These are phyloP conservation scores for Rhabdornis inornatus DNA, from an alignment of 2,113 vertebrate genomes.

Conservation along the genomic window DNA sequence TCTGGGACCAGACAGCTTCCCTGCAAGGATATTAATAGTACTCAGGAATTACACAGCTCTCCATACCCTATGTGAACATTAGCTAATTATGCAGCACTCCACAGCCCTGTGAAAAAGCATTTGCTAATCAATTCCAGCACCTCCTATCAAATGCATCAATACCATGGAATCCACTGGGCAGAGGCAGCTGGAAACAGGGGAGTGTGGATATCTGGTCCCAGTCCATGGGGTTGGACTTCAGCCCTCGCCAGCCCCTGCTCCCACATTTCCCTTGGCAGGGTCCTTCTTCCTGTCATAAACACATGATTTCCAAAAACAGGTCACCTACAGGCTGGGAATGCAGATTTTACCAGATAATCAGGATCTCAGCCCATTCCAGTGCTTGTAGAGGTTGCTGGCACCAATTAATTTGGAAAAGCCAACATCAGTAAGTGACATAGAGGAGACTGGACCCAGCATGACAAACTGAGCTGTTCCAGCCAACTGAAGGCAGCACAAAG, in stretches of 20 bases:
- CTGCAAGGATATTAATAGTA: background rate
- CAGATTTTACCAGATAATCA: background rate
- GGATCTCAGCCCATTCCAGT: background rate
- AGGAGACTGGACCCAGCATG: background rate
- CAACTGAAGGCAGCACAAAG: background rate
- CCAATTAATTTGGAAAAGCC: background rate
- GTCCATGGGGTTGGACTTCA: background rate
- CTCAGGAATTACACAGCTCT: background rate
- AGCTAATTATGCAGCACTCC: conserved; percentile 3
- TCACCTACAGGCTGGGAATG: background rate
- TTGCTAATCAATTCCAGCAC: background rate
- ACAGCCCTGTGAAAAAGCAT: background rate
- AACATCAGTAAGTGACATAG: background rate
- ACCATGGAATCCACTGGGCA: background rate
- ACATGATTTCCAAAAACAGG: background rate
- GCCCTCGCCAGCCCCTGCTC: background rate
- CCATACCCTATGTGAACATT: background rate
- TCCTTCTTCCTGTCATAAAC: background rate
- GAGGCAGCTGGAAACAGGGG: background rate
- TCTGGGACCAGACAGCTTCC: background rate
- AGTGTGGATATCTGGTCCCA: background rate
- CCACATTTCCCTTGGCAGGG: background rate
- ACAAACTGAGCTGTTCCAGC: background rate
- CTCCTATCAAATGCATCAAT: background rate
- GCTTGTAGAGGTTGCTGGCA: background rate